Percentiles rank a stretch among this genome's conserved stretches.
These are phyloP conservation scores for Microctonus aethiopoides DNA, from an alignment of 2,888 invertebrate species.

Conservation along the genomic window DNA sequence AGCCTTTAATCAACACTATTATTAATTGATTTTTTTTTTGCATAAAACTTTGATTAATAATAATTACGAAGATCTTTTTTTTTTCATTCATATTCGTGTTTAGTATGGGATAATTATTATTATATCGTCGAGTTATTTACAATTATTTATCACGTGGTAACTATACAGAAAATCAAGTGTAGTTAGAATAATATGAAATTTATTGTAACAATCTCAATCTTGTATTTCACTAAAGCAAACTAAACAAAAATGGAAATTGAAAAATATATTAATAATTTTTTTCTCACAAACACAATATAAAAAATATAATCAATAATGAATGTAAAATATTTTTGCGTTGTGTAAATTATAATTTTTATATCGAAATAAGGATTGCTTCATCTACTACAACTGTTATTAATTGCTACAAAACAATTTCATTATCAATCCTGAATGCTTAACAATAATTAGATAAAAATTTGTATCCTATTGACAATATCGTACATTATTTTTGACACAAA, in stretches of 20 bases:
- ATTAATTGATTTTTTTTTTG: neutral
- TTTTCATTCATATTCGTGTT: neutral
- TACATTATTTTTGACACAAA: neutral
- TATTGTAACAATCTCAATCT: neutral
- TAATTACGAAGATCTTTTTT: neutral
- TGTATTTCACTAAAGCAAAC: neutral
- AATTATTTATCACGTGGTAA: neutral
- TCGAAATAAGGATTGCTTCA: neutral
- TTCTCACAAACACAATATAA: neutral
- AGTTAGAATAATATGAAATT: neutral
- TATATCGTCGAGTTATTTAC: neutral
- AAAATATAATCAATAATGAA: neutral
- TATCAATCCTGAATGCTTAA: neutral
- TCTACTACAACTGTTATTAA: neutral
- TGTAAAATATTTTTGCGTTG: neutral
- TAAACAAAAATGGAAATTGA: neutral
- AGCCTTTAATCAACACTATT: neutral
- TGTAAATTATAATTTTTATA: neutral
- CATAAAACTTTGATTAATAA: neutral
- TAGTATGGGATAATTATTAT: neutral
- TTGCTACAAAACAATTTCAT: neutral
- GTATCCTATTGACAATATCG: neutral
- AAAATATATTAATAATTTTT: neutral
- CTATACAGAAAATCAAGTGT: neutral
- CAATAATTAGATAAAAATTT: neutral